These are phyloP conservation scores for Tangara arthus DNA, from an alignment of 2,797 vertebrate species.

Conservation along the genomic window DNA sequence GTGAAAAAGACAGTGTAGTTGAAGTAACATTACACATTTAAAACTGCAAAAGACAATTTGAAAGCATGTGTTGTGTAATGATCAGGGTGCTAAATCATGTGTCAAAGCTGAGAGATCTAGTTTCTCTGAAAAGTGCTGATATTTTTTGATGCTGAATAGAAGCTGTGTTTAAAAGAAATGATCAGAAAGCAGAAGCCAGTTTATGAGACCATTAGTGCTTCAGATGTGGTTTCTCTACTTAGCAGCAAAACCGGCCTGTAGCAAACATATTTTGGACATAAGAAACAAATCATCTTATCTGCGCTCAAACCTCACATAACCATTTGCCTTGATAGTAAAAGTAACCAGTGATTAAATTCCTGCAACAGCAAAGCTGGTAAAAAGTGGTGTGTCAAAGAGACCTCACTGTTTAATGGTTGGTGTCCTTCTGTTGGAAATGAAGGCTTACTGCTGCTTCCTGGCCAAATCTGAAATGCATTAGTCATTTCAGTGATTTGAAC, in stretches of 20 bases:
- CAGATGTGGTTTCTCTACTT: slow-evolving; percentile 71
- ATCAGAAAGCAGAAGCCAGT: slow-evolving; percentile 63
- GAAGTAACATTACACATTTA: slow-evolving; percentile 46
- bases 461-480: slow-evolving; percentile 54
- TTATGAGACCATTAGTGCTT: slow-evolving; percentile 67
- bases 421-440: neutral
- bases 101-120: slow-evolving; percentile 33
- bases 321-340: slow-evolving; percentile 36
- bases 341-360: slow-evolving; percentile 54
- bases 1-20: slow-evolving; percentile 14
- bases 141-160: slow-evolving; percentile 67
- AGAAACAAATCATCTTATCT: slow-evolving; percentile 53
- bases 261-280: slow-evolving; percentile 56
- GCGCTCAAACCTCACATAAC: slow-evolving; percentile 1
- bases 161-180: slow-evolving; percentile 68
- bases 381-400: neutral
- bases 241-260: slow-evolving; percentile 51
- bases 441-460: slow-evolving; percentile 5
- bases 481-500: slow-evolving; percentile 71
- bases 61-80: slow-evolving; percentile 57
- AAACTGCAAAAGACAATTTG: slow-evolving; percentile 47
- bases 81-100: slow-evolving; percentile 39
- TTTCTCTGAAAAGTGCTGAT: slow-evolving; percentile 61
- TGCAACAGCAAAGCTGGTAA: slow-evolving; percentile 24
- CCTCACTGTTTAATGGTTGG: neutral